Evolutionary conservation across 2,113 vertebrate genomes (phyloP).

Genomic region (Apteryx owenii): DNA sequence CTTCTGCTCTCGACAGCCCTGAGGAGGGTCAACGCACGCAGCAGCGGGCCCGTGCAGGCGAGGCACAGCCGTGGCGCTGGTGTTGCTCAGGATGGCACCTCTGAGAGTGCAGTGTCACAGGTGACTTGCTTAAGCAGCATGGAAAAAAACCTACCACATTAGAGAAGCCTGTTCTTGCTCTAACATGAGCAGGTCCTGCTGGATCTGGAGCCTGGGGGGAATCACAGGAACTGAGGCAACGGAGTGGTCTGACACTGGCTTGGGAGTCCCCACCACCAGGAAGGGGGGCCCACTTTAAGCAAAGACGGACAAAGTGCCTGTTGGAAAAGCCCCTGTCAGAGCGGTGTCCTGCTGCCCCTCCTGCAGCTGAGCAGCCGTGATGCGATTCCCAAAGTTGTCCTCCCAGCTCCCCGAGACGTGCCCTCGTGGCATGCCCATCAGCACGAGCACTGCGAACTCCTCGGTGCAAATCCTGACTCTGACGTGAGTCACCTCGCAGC

Average conservation of each 20-base stretch:
- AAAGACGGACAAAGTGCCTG: too few species aligned
- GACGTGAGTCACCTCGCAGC: neutral
- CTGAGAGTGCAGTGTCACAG: neutral
- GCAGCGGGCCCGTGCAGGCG: neutral
- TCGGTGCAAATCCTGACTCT: neutral
- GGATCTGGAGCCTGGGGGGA: neutral
- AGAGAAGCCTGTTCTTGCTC: neutral
- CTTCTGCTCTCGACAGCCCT: neutral
- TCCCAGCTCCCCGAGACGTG: neutral
- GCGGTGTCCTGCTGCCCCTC: too few species aligned
- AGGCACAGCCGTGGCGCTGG: neutral
- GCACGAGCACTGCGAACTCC: neutral
- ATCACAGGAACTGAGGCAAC: neutral
- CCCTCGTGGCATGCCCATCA: rapidly evolving
- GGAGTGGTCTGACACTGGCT: neutral
- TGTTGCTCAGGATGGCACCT: neutral
- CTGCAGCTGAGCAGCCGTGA: neutral
- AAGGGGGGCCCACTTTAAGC: neutral
- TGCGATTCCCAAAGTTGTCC: neutral
- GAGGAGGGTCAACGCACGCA: rapidly evolving
- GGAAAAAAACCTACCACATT: neutral
- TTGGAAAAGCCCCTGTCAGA: neutral
- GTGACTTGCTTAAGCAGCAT: neutral
- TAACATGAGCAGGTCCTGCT: neutral
- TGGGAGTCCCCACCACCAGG: neutral